Percentiles rank a stretch among this genome's conserved stretches.
phyloP scores from a whole-genome alignment of 1,140 invertebrate genomes.

The Ips typographus region DNA sequence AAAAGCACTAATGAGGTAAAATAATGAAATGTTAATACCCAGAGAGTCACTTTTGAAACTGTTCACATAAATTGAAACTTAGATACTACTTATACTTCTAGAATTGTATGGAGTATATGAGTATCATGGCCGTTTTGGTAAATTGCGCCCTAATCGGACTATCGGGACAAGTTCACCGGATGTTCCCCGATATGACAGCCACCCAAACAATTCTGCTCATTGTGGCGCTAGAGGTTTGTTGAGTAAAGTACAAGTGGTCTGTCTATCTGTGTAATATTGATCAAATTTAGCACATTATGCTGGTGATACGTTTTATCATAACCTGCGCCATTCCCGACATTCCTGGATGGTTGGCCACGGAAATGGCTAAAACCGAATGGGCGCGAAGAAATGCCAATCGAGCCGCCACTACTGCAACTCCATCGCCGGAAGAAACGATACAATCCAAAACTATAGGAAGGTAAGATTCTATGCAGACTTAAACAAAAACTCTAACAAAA shows the following conservation, averaged over 20 bases:
- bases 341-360: slow-evolving; percentile 86
- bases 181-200: slow-evolving; percentile 83
- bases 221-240: slow-evolving; percentile 72
- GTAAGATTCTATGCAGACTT: slow-evolving; percentile 20
- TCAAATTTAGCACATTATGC: slow-evolving; percentile 77
- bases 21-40: too few species aligned
- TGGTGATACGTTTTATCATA: slow-evolving; percentile 77
- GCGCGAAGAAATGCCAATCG: slow-evolving; percentile 65
- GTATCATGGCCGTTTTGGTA: slow-evolving; percentile 89
- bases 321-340: slow-evolving; percentile 88
- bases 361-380: slow-evolving; percentile 85
- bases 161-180: slow-evolving; percentile 84
- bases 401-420: slow-evolving; percentile 44
- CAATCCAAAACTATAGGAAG: slow-evolving; percentile 48
- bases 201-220: slow-evolving; percentile 86
- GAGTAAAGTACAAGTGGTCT: not conserved
- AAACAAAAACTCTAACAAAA: too few species aligned
- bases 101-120: slow-evolving; percentile 92
- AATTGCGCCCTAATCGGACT: slow-evolving; percentile 94
- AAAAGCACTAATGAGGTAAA: too few species aligned
- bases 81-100: slow-evolving; percentile 45
- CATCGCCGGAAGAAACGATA: slow-evolving; percentile 44
- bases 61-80: too few species aligned
- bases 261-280: too few species aligned
- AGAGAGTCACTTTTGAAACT: too few species aligned